Conservation (phyloP, 1,140 invertebrate species). For the Drosophila sproati region DNA sequence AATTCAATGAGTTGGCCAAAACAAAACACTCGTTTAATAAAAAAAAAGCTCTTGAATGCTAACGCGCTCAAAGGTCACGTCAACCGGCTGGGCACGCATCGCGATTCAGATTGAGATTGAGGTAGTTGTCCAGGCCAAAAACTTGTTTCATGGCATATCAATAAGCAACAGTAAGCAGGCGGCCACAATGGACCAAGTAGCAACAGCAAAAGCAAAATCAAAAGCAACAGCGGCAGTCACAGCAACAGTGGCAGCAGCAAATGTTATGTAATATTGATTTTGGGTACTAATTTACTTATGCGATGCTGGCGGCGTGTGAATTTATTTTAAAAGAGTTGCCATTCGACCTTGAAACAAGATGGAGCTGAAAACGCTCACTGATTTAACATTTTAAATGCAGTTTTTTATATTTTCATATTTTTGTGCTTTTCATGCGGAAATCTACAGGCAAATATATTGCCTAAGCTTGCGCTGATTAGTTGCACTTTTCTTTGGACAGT, state of each 20-base stretch:
- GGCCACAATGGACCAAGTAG: constrained; percentile 43
- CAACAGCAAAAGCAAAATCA: constrained; percentile 26
- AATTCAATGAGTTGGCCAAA: constrained; percentile 42
- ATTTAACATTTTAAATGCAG: constrained; percentile 1
- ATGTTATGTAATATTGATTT: constrained; percentile 76
- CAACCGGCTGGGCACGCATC: constrained; percentile 71
- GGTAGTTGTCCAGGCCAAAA: constrained; percentile 35
- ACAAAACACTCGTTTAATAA: constrained; percentile 10
- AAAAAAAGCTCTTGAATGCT: constrained; percentile 45
- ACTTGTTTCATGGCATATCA: constrained; percentile 61
- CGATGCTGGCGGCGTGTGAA: constrained; percentile 55
- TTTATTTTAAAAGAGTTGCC: constrained; percentile 50
- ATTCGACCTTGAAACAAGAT: constrained; percentile 61
- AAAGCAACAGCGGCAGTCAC: constrained; percentile 5
- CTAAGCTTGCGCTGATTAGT: constrained; percentile 27
- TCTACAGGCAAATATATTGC: not conserved
- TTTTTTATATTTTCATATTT: not conserved
- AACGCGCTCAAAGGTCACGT: constrained; percentile 72
- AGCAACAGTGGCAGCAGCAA: constrained; percentile 4
- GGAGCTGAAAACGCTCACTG: constrained; percentile 29
- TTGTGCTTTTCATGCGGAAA: constrained; percentile 27
- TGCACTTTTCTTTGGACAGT: constrained; percentile 31
- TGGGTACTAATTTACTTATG: constrained; percentile 45
- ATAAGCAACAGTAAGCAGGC: constrained; percentile 27
- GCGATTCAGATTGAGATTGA: constrained; percentile 35